These are phyloP conservation scores for Triplophysa bombifrons DNA, from an alignment of 2,797 vertebrate genomes.

Conservation along the genomic window DNA sequence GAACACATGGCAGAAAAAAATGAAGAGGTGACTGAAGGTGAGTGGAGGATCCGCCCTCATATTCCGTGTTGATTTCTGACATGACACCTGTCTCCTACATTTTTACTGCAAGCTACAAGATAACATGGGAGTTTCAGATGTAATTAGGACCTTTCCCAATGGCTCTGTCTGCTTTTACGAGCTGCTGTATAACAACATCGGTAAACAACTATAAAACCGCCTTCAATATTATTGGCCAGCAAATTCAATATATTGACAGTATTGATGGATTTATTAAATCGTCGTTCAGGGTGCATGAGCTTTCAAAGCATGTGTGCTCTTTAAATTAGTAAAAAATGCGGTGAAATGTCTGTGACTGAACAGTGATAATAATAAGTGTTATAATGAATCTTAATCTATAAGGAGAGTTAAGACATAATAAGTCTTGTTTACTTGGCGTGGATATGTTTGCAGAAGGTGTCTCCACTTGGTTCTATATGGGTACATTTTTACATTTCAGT, in stretches of 20 bases:
- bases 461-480: neutral
- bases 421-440: neutral
- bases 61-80: slow-evolving; percentile 6
- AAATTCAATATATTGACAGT: slow-evolving; percentile 24
- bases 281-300: neutral
- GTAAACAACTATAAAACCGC: neutral
- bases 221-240: slow-evolving; percentile 14
- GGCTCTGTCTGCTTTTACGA: slow-evolving; percentile 15
- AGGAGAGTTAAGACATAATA: neutral
- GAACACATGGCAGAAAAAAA: slow-evolving; percentile 12
- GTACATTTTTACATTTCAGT: too few relatives aligned
- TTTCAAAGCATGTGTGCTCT: neutral
- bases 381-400: too few relatives aligned
- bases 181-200: slow-evolving; percentile 8
- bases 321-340: neutral
- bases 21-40: neutral
- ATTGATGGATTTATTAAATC: slow-evolving; percentile 35
- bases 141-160: neutral
- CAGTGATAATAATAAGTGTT: neutral
- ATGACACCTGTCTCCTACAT: neutral
- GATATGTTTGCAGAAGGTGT: neutral
- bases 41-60: neutral
- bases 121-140: neutral
- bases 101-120: neutral
- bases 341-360: neutral